These are phyloP conservation scores for Parasteatoda tepidariorum DNA, from an alignment of 1,140 invertebrate genomes.

Conservation along the genomic window DNA sequence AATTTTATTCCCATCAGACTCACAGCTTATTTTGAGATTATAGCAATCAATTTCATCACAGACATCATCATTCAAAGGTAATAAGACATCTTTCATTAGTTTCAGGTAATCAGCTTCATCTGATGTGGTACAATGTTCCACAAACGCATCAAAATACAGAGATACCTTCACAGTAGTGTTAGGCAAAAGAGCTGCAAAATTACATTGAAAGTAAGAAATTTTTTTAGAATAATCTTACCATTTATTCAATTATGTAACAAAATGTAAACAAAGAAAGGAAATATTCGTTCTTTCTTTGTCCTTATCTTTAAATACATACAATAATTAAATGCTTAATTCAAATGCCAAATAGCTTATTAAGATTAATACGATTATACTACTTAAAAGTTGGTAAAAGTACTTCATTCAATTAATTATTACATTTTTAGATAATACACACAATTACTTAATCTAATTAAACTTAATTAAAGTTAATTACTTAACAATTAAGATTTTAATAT, in stretches of 20 bases:
- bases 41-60: background rate
- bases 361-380: background rate
- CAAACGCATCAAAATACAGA: background rate
- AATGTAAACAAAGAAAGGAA: background rate
- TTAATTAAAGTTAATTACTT: too few relatives aligned
- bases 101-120: background rate
- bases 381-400: too few relatives aligned
- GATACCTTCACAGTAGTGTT: constrained; percentile 4
- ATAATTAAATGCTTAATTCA: background rate
- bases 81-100: background rate
- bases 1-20: background rate
- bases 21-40: background rate
- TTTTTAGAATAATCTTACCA: background rate
- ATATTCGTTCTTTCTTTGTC: background rate
- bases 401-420: too few relatives aligned
- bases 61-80: background rate
- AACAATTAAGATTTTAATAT: too few relatives aligned
- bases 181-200: background rate
- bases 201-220: background rate
- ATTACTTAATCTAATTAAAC: too few relatives aligned
- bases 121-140: background rate
- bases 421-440: too few relatives aligned
- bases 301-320: background rate
- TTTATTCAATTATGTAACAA: too few relatives aligned
- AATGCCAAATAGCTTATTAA: background rate